A percentile compares a stretch with the other conserved stretches of the same genome.
These are phyloP conservation scores for Microvelia longipes DNA, from an alignment of 1,140 invertebrate species.

Conservation along the genomic window DNA sequence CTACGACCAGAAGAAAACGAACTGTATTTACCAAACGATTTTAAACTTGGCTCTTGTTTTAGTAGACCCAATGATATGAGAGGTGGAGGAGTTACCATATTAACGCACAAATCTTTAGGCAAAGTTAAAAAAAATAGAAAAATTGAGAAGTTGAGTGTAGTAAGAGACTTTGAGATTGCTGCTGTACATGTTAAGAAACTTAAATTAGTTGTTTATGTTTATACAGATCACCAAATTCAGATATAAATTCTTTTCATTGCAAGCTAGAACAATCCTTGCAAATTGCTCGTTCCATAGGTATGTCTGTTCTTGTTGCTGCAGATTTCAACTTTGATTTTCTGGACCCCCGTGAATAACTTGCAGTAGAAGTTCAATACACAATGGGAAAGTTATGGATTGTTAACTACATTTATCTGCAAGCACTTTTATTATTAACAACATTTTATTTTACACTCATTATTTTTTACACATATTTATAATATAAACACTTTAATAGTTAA, in stretches of 20 bases:
- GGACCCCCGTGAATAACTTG: too few relatives aligned
- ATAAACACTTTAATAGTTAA: too few relatives aligned
- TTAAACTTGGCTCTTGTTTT: background rate
- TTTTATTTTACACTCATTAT: too few relatives aligned
- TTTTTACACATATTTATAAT: too few relatives aligned
- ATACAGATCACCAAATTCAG: background rate
- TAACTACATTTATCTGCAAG: too few relatives aligned
- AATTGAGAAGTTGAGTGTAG: background rate
- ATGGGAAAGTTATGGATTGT: too few relatives aligned
- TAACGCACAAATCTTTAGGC: background rate
- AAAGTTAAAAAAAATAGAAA: background rate
- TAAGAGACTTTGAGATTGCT: background rate
- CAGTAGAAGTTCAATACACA: too few relatives aligned
- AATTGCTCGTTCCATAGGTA: background rate
- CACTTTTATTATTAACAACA: too few relatives aligned
- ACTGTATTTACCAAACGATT: background rate
- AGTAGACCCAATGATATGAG: background rate
- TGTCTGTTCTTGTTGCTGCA: background rate
- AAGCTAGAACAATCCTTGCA: background rate
- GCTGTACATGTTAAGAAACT: background rate
- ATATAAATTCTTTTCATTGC: background rate
- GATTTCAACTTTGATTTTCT: background rate
- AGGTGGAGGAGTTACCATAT: background rate
- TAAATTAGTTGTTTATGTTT: background rate
- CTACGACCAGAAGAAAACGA: background rate